phyloP scores from a whole-genome alignment of 2,113 vertebrate species.

The Hipposideros armiger region DNA sequence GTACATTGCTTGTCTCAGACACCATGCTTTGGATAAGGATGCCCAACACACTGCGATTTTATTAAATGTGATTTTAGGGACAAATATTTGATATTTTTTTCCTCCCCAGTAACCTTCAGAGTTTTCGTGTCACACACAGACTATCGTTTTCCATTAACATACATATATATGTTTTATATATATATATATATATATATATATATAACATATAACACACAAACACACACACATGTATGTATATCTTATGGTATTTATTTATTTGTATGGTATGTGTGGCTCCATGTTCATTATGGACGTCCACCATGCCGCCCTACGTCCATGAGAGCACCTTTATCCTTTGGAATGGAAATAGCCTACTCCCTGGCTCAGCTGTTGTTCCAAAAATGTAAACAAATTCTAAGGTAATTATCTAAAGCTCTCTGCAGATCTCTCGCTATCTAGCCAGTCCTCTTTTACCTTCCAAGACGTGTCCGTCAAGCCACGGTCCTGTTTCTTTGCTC shows the following conservation, averaged over 20 bases:
- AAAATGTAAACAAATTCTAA: conserved; percentile 23
- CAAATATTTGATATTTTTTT: neutral
- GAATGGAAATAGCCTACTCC: neutral
- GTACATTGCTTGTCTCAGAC: neutral
- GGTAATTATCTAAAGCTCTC: neutral
- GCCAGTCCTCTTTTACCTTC: neutral
- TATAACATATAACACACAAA: too few relatives aligned
- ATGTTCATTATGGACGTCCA: neutral
- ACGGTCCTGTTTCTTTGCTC: neutral
- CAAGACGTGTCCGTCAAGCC: neutral
- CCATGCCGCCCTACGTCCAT: neutral
- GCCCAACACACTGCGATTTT: neutral
- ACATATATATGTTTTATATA: too few relatives aligned
- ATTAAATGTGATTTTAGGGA: neutral
- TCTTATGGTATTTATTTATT: neutral
- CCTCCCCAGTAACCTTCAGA: neutral
- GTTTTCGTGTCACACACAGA: neutral
- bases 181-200: too few relatives aligned
- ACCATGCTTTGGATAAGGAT: neutral
- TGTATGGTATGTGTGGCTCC: neutral
- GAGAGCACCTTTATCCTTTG: neutral
- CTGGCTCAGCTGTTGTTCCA: neutral
- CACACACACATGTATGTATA: too few relatives aligned
- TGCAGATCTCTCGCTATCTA: neutral
- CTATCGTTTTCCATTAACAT: neutral